Evolutionary conservation across 2,888 invertebrate species (phyloP).

Genomic region (Panzeria rudis): DNA sequence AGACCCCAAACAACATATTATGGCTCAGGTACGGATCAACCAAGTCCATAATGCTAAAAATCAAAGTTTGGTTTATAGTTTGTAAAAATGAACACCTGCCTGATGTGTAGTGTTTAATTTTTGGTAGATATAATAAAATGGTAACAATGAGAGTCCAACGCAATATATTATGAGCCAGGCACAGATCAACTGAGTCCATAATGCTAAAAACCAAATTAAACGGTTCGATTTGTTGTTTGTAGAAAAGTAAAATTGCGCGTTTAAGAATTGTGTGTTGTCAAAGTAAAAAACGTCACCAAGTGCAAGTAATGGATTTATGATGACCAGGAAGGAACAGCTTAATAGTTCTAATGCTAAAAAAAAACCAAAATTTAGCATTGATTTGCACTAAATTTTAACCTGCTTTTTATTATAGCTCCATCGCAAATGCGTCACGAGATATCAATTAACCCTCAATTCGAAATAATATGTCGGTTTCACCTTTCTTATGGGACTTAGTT

Average conservation of each 20-base stretch:
- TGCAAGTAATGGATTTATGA: conserved; percentile 16
- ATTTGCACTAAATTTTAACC: neutral
- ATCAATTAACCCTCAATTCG: neutral
- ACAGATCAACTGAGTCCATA: conserved; percentile 73
- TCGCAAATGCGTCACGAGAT: neutral
- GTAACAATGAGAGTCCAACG: neutral
- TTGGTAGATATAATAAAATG: neutral
- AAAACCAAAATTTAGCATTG: conserved; percentile 38
- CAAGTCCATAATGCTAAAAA: conserved; percentile 73
- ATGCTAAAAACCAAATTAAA: conserved; percentile 70
- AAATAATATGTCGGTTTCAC: too few relatives aligned
- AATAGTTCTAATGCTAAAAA: conserved; percentile 53
- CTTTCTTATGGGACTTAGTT: too few relatives aligned
- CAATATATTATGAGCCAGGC: conserved; percentile 65
- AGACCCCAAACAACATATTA: conserved; percentile 51
- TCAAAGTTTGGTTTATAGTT: conserved; percentile 22
- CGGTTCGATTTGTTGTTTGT: neutral
- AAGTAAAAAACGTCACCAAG: neutral
- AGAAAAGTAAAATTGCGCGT: conserved; percentile 9
- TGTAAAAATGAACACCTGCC: conserved; percentile 23
- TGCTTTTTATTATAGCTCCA: neutral
- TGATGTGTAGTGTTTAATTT: neutral
- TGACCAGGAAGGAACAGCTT: conserved; percentile 63
- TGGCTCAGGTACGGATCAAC: conserved; percentile 73
- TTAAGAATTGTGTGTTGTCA: neutral